phyloP scores from a whole-genome alignment of 2,888 invertebrate genomes.

The Lithophane socia region DNA sequence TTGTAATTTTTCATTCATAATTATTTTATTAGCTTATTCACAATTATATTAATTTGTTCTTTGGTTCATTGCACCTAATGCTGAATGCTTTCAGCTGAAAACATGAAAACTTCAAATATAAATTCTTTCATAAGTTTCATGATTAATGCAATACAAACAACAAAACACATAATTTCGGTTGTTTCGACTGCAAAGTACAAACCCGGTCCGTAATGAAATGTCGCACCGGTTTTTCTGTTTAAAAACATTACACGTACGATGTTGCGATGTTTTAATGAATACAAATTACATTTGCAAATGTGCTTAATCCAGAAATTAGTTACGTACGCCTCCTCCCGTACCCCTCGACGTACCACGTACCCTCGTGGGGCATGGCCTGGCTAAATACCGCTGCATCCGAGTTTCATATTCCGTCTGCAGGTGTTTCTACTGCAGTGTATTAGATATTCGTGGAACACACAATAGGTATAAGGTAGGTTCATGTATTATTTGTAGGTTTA shows the following conservation, averaged over 20 bases:
- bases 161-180: conserved; percentile 40
- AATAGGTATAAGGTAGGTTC: not conserved
- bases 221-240: conserved; percentile 64
- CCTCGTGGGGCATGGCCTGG: conserved; percentile 37
- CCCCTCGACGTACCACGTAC: conserved; percentile 33
- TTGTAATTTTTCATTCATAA: not conserved
- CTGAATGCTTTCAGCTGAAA: not conserved
- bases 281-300: conserved; percentile 90
- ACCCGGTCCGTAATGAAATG: conserved; percentile 58
- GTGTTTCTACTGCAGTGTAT: conserved; percentile 55
- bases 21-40: not conserved
- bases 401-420: conserved; percentile 62
- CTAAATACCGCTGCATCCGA: conserved; percentile 63
- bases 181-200: conserved; percentile 49
- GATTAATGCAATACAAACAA: conserved; percentile 13
- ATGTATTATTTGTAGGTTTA: conserved; percentile 10
- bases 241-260: conserved; percentile 79
- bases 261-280: conserved; percentile 85
- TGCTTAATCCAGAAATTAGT: conserved; percentile 90
- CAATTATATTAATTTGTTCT: not conserved
- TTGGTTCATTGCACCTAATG: no score
- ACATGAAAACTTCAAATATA: not conserved
- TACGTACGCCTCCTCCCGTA: conserved; percentile 69
- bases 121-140: conserved; percentile 5
- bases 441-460: conserved; percentile 48